These are phyloP conservation scores for Plebejus melissa DNA, from an alignment of 2,888 invertebrate genomes.

Conservation along the genomic window DNA sequence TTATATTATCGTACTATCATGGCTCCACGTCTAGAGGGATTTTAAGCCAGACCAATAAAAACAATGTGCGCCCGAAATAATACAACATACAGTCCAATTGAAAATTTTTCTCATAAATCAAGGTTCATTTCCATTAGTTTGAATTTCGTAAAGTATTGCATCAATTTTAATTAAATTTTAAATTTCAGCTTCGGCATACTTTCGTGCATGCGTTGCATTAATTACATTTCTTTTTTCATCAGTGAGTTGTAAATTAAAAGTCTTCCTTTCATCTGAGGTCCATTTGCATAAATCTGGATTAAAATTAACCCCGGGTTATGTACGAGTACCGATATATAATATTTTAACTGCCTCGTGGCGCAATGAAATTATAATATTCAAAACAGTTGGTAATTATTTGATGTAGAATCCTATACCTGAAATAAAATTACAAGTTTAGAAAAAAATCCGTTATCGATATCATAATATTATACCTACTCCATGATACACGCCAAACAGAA, in stretches of 20 bases:
- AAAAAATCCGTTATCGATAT: not conserved
- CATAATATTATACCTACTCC: not conserved
- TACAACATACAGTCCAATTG: not conserved
- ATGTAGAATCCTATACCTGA: too few species aligned
- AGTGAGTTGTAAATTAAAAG: not conserved
- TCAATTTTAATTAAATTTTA: slow-evolving; percentile 5
- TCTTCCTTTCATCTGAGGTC: not conserved
- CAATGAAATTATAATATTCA: too few species aligned
- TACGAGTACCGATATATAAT: too few species aligned
- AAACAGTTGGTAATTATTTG: too few species aligned
- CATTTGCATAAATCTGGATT: not conserved
- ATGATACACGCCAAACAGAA: not conserved
- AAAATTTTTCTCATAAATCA: not conserved
- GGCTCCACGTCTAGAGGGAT: too few species aligned
- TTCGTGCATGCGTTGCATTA: not conserved
- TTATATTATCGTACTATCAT: too few species aligned
- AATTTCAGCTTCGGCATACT: not conserved
- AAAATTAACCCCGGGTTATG: not conserved
- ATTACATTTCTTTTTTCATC: not conserved
- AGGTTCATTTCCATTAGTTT: slow-evolving; percentile 2
- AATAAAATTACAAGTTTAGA: not conserved
- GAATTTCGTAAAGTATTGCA: not conserved
- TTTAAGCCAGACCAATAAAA: not conserved
- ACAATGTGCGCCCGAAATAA: not conserved
- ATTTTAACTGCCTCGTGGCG: too few species aligned